A percentile compares a stretch with the other conserved stretches of the same genome.
These are phyloP conservation scores for Contarinia nasturtii DNA, from an alignment of 1,140 invertebrate genomes.

Conservation along the genomic window DNA sequence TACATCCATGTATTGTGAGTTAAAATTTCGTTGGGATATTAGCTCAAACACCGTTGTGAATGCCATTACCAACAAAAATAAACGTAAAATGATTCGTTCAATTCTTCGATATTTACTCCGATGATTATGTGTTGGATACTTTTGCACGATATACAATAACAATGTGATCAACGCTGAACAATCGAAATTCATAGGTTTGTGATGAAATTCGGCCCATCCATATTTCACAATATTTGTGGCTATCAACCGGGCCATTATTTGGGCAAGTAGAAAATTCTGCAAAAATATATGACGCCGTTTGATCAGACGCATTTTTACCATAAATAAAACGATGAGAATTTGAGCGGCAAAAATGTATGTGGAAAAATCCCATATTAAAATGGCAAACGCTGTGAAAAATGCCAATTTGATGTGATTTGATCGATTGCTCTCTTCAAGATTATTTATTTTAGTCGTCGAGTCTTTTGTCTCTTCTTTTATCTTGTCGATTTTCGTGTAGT, in stretches of 20 bases:
- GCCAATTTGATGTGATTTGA: conserved; percentile 1
- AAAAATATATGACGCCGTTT: conserved; percentile 12
- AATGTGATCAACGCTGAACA: too few species aligned
- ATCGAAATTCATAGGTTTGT: conserved; percentile 11
- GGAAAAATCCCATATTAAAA: conserved; percentile 6
- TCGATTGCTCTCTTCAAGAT: not conserved
- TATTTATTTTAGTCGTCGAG: not conserved
- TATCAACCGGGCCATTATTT: conserved; percentile 8
- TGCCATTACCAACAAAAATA: not conserved
- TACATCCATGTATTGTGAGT: not conserved
- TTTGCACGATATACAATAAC: not conserved
- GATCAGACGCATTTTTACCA: conserved; percentile 13
- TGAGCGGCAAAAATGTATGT: conserved; percentile 7
- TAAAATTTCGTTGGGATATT: not conserved
- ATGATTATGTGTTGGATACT: not conserved
- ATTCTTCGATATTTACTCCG: not conserved
- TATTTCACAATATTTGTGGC: conserved; percentile 13
- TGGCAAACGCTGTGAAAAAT: not conserved
- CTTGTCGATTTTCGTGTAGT: too few species aligned
- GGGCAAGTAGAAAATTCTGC: conserved; percentile 11
- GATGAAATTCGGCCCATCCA: conserved; percentile 15
- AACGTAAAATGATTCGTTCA: not conserved
- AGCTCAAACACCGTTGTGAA: not conserved
- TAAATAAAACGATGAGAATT: conserved; percentile 10
- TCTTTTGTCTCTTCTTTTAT: not conserved